phyloP scores from a whole-genome alignment of 2,797 vertebrate genomes.

The Distichodus sexfasciatus region DNA sequence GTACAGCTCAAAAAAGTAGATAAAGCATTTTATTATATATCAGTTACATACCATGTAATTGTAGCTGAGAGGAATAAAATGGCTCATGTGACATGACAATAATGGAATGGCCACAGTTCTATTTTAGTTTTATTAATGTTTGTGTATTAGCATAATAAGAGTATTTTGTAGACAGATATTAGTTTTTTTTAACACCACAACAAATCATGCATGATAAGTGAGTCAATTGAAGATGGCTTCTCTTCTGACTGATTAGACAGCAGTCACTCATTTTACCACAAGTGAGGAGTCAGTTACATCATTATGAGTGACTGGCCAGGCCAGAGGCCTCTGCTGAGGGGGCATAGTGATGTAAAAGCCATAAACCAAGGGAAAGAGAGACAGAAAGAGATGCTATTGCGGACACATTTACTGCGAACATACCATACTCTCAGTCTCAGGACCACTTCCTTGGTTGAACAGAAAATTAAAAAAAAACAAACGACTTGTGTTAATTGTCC shows the following conservation, averaged over 20 bases:
- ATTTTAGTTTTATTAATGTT: no score
- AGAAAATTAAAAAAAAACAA: conserved; percentile 54
- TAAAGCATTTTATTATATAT: neutral
- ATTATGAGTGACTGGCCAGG: conserved; percentile 20
- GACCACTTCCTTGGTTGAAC: conserved; percentile 55
- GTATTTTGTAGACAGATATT: no score
- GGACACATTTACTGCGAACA: neutral
- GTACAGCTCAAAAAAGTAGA: neutral
- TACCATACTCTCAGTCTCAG: conserved; percentile 19
- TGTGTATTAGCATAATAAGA: no score
- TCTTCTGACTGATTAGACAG: neutral
- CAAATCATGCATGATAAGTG: conserved; percentile 1
- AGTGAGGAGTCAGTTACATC: conserved; percentile 43
- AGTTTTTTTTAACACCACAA: no score
- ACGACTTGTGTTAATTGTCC: conserved; percentile 39
- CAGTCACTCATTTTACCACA: conserved; percentile 28
- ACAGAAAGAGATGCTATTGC: neutral
- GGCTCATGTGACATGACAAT: neutral
- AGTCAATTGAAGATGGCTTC: neutral
- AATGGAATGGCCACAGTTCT: no score
- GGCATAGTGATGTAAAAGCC: neutral
- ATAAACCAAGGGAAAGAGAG: conserved; percentile 1
- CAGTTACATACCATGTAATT: no score
- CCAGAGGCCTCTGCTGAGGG: neutral
- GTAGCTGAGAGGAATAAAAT: no score